Evolutionary conservation across 1,140 invertebrate genomes (phyloP), one percentile per base, ranked within the genome.

Genomic region (Cydia amplana): DNA sequence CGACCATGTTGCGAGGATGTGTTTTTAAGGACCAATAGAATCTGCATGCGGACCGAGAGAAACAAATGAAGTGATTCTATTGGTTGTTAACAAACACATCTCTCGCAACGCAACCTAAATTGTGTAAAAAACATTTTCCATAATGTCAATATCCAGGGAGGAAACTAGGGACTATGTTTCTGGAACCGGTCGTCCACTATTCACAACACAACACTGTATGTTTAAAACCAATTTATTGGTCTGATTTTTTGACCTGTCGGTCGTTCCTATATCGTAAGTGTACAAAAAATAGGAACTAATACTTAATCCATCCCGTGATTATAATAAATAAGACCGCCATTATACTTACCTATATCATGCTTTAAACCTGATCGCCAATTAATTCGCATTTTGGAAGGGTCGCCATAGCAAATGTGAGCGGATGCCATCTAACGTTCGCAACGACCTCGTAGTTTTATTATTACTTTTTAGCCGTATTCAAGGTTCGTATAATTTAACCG

Each of bases 341-440:
- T 32, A 65, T 16, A 65, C 20, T 28, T 2, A 25, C 0, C 6
- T 25, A 74, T 55, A 55, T 43, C 51, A 76, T 73, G 78, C 72
- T 74, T 75, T 74, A 83, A 85, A 85, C 83, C 80, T 80, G 83
- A 85, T 83, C 79, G 76, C 75, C 75, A 82, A 83, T 80, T 83
- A 85, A 80, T 83, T 82, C 80, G 77, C 77, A 77, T 77, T 77
- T 78, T 65, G 63, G 75, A 80, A 77, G 81, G 83, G 80, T 79
- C 65, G 75, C 55, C 65, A 63, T 77, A 76, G 75, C 74, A 70
- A 70, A 70, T 36, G 28, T 36, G 74, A 80, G 74, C 77, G 80
- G 78, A 78, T 82, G 78, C 77, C 73, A 79, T 82, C 82, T 85
- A 85, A 83, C 77, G 80, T 80, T 79, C 81, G 80, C 83, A 83